Percentiles rank a stretch among this genome's conserved stretches.
Conservation (phyloP, 2,888 invertebrate species). For the Drosophila siamana region DNA sequence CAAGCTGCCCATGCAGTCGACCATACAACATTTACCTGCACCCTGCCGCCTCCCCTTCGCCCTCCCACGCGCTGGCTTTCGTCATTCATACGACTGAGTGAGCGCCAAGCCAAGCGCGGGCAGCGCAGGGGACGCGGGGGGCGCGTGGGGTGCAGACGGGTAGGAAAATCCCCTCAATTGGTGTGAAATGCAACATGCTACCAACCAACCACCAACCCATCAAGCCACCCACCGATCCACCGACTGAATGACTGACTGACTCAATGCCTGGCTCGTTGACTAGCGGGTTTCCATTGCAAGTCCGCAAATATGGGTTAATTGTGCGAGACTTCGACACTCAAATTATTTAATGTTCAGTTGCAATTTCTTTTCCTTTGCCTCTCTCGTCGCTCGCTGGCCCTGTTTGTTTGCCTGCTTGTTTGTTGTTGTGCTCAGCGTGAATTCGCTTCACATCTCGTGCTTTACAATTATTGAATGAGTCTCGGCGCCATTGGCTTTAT, state of each 20-base stretch:
- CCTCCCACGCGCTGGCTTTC: slow-evolving; percentile 53
- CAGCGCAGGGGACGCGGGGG: slow-evolving; percentile 28
- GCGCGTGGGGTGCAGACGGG: not conserved
- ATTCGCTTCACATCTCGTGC: slow-evolving; percentile 32
- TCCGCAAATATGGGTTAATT: slow-evolving; percentile 77
- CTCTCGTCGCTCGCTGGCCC: no score
- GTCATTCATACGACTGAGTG: slow-evolving; percentile 79
- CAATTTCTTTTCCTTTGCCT: slow-evolving; percentile 13
- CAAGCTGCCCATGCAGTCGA: slow-evolving; percentile 56
- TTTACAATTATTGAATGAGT: slow-evolving; percentile 56
- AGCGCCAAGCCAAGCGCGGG: slow-evolving; percentile 64
- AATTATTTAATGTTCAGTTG: slow-evolving; percentile 68
- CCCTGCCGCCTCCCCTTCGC: slow-evolving; percentile 6
- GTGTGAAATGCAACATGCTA: slow-evolving; percentile 81
- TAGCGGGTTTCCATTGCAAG: slow-evolving; percentile 56
- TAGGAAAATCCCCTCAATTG: slow-evolving; percentile 62
- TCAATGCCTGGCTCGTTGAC: slow-evolving; percentile 24
- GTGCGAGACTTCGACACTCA: slow-evolving; percentile 74
- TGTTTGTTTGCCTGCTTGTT: slow-evolving; percentile 5
- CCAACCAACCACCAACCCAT: no score
- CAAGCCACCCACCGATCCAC: no score
- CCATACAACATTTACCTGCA: slow-evolving; percentile 33
- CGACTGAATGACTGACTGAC: slow-evolving; percentile 10
- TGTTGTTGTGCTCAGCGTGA: slow-evolving; percentile 38
- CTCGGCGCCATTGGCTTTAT: slow-evolving; percentile 32